Conservation (phyloP, 2,888 invertebrate genomes). For the Mystacides longicornis region DNA sequence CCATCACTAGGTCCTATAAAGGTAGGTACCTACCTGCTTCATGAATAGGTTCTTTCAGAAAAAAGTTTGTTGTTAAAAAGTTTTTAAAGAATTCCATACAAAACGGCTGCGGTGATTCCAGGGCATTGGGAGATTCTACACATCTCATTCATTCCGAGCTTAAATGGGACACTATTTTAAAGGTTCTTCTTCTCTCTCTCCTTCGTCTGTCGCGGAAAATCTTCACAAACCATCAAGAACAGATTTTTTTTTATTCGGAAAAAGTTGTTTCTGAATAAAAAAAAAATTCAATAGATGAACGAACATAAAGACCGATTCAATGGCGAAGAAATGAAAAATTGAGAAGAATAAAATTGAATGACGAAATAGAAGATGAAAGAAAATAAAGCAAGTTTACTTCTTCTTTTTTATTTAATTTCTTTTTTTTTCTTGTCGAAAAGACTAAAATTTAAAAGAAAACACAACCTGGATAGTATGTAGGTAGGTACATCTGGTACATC, state of each 20-base stretch:
- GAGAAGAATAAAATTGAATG: neutral
- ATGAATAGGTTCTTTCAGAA: too few relatives aligned
- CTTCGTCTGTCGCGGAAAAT: slow-evolving; percentile 9
- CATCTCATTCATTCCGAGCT: too few relatives aligned
- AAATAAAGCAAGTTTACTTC: too few relatives aligned
- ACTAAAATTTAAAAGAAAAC: too few relatives aligned
- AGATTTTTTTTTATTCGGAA: slow-evolving; percentile 13
- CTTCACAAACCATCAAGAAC: slow-evolving; percentile 8
- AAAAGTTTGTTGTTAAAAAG: slow-evolving; percentile 16
- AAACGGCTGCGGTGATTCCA: too few relatives aligned
- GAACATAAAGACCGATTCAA: slow-evolving; percentile 4
- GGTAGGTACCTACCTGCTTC: too few relatives aligned
- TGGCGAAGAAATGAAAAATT: neutral
- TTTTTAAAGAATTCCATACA: slow-evolving; percentile 16
- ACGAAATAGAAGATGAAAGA: neutral
- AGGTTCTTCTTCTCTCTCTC: slow-evolving; percentile 3
- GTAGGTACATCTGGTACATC: too few relatives aligned
- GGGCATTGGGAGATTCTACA: too few relatives aligned
- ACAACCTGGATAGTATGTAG: too few relatives aligned
- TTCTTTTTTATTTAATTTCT: too few relatives aligned
- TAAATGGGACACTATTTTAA: slow-evolving; percentile 24
- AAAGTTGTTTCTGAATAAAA: slow-evolving; percentile 14
- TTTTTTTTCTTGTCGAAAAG: too few relatives aligned
- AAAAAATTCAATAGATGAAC: slow-evolving; percentile 5
- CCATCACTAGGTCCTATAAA: too few relatives aligned